Base-by-base conservation (phyloP, 2,888 invertebrate genomes). In the Blastobasis adustella region DNA sequence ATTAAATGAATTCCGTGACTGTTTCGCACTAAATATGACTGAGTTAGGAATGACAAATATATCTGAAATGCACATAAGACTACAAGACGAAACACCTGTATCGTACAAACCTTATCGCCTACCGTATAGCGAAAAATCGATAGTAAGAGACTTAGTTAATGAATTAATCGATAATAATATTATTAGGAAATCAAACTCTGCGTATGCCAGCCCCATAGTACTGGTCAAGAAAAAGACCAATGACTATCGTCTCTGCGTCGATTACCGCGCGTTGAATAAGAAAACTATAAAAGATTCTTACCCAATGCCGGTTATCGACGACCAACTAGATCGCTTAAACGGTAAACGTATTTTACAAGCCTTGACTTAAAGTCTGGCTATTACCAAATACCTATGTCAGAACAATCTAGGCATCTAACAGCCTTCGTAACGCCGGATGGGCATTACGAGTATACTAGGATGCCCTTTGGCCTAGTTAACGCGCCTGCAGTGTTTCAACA, bases 381-480 rank as follows among this genome's bases (percentile, higher is more conserved):
- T 41, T 57, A 58, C 10, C 58, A 56, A 42, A 67, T 74, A 0
- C 54, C 57, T 5, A 53, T 73, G 6, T 50, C 59, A n/a, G 57
- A 61, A 44, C n/a, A 36, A 3, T 58, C 52, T 6, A 52, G 52
- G 46, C 54, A 60, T 48, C 46, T 54, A 1, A 58, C 58, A 1
- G 52, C 56, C 3, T 58, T 58, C 41, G 44, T 58, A 1, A 58
- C 58, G 5, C 57, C 57, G 2, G 53, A 54, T 10, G 58, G 58
- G 1, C 51, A 53, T 7, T 58, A 50, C 9, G 52, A 57, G 47
- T 59, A 54, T 23, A 59, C 53, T 10, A 37, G 57, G 0, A 57
- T 57, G 57, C 57, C 59, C 4, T 57, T 57, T 45, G 59, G 59
- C 0, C 23, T 59, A 5, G 49, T 40, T 1, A 59, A 59, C 48